phyloP scores from a whole-genome alignment of 2,888 invertebrate genomes.

The Rhorus exstirpatorius region DNA sequence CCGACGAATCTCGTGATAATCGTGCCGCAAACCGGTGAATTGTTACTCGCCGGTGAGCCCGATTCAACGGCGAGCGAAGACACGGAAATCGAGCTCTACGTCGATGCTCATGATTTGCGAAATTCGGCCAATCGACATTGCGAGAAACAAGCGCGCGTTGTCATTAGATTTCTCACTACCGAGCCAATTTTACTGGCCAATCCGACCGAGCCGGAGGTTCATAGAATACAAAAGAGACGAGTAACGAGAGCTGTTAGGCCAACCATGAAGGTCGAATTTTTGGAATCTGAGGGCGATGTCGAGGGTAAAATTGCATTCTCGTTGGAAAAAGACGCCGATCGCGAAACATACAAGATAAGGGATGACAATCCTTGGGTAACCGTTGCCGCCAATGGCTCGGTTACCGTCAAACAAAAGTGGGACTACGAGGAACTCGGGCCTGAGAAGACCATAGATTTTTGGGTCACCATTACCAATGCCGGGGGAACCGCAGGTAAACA shows the following conservation, averaged over 20 bases:
- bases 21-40: conserved; percentile 96
- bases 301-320: conserved; percentile 96
- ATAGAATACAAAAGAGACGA: conserved; percentile 85
- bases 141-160: conserved; percentile 91
- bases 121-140: conserved; percentile 92
- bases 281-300: conserved; percentile 95
- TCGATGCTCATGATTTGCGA: conserved; percentile 94
- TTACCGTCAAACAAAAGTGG: conserved; percentile 98
- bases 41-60: conserved; percentile 94
- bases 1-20: conserved; percentile 95
- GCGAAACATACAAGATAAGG: conserved; percentile 96
- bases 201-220: conserved; percentile 77
- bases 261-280: conserved; percentile 97
- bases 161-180: conserved; percentile 89
- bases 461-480: conserved; percentile 97
- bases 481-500: conserved; percentile 89
- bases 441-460: conserved; percentile 98
- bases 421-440: conserved; percentile 97
- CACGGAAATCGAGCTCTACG: conserved; percentile 90
- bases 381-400: conserved; percentile 96
- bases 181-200: conserved; percentile 85
- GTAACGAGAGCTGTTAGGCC: conserved; percentile 96
- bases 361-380: conserved; percentile 98
- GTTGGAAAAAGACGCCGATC: conserved; percentile 96
- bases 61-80: conserved; percentile 87